Percentiles rank a stretch among this genome's conserved stretches.
Evolutionary conservation across 1,140 invertebrate genomes (phyloP).

Genomic region (Ylistrum balloti): DNA sequence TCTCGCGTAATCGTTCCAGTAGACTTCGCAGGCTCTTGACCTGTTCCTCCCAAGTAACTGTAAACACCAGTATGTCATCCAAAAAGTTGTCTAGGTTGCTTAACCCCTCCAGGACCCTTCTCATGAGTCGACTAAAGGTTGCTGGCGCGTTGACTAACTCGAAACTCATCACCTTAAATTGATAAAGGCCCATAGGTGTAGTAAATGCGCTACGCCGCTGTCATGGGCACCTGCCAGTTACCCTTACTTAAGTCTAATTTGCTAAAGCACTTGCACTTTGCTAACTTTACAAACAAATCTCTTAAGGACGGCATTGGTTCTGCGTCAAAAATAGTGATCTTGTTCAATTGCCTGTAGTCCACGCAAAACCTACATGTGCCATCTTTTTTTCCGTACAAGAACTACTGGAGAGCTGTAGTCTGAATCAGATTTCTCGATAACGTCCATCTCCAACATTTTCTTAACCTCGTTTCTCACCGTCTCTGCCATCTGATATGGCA

Average conservation of each 20-base stretch:
- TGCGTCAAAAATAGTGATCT: conserved; percentile 58
- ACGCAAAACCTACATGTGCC: conserved; percentile 82
- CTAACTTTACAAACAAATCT: conserved; percentile 61
- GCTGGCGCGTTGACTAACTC: conserved; percentile 51
- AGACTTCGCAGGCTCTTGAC: conserved; percentile 42
- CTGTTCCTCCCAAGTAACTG: conserved; percentile 52
- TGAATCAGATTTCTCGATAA: conserved; percentile 60
- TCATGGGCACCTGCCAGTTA: conserved; percentile 62
- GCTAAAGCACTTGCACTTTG: conserved; percentile 36
- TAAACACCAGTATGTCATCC: conserved; percentile 55
- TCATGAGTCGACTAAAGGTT: conserved; percentile 59
- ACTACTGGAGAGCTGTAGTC: conserved; percentile 84
- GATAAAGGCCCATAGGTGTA: conserved; percentile 5
- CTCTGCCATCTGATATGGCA: conserved; percentile 79
- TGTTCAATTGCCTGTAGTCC: conserved; percentile 81
- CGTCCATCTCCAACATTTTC: conserved; percentile 74
- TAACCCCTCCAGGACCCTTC: conserved; percentile 46
- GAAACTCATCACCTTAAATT: conserved; percentile 56
- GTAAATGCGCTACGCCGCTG: conserved; percentile 51
- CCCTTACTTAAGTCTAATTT: conserved; percentile 60
- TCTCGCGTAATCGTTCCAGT: conserved; percentile 44
- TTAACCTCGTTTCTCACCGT: conserved; percentile 79
- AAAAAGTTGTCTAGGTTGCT: conserved; percentile 55
- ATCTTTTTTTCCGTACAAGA: conserved; percentile 81
- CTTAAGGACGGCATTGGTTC: conserved; percentile 69